Evolutionary conservation across 2,113 vertebrate genomes (phyloP), one percentile per base, ranked within the genome.

Genomic region (Hemichromis elongatus): DNA sequence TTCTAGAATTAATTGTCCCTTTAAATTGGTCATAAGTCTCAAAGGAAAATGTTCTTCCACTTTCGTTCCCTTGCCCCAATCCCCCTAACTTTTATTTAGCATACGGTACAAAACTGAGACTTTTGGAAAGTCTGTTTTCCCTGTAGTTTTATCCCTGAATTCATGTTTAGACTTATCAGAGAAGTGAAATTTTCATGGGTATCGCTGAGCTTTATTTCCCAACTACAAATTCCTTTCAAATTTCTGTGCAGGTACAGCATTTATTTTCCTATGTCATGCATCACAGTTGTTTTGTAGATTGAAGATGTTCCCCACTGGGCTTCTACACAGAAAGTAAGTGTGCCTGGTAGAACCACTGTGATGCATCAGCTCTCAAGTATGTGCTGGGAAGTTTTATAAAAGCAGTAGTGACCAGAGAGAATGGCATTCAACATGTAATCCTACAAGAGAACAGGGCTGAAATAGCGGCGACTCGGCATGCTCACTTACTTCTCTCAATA

Each of bases 401-500:
- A 89, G 84, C 75, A 80, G 66, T 26, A 75, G 79, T 79, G 86
- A 91, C 55, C 75, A 13, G 37, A 57, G 70, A 83, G 89, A 78
- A 82, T 86, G 81, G 86, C 82, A 84, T 88, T 87, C 85, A 86
- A 70, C 30, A 75, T 35, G 83, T 50, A 52, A 33, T 50, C 70
- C 26, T 26, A 52, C 70, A n/a, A 75, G 70, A 75, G 26, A 45
- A 50, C 26, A 18, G 30, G 70, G 18, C 70, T 75, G 18, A 75
- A 75, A 30, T 75, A 75, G 70, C 18, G 19, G 28, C 3, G 3
- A 30, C 68, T 75, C 10, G 4, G 70, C 45, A 50, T 33, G 28
- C 26, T 75, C 75, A 80, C 84, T 86, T 87, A 90, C 90, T 90
- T 70, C 89, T 92, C 85, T 91, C 57, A 84, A 75, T 83, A 70